These are phyloP conservation scores for Caenorhabditis sulstoni DNA, from an alignment of 2,888 invertebrate species.

Conservation along the genomic window DNA sequence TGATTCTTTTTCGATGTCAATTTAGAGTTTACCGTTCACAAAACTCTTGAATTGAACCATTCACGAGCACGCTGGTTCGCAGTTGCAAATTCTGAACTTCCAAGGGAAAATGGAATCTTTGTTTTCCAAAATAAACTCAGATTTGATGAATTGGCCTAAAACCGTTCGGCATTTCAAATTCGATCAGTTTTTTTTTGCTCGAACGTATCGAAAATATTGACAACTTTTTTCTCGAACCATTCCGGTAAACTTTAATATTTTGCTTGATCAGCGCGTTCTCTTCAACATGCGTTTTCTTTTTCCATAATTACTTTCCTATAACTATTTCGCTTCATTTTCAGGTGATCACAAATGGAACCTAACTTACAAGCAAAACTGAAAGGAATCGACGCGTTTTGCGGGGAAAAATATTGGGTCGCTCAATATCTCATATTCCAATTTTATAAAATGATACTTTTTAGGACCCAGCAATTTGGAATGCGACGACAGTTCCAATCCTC, in stretches of 20 bases:
- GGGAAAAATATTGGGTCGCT: slow-evolving; percentile 74
- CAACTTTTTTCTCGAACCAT: background rate
- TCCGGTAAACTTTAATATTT: background rate
- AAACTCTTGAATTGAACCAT: too few species aligned
- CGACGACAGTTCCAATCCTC: slow-evolving; percentile 89
- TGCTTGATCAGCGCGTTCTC: background rate
- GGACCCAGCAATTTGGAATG: slow-evolving; percentile 87
- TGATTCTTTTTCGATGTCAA: slow-evolving; percentile 33
- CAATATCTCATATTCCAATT: background rate
- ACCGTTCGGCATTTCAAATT: too few species aligned
- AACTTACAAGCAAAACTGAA: slow-evolving; percentile 51
- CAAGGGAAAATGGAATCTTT: too few species aligned
- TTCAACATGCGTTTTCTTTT: background rate
- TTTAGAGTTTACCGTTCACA: background rate
- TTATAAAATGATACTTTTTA: slow-evolving; percentile 82
- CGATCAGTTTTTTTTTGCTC: too few species aligned
- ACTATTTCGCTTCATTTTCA: background rate
- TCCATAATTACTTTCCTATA: background rate
- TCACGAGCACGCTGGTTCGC: too few species aligned
- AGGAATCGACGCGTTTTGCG: slow-evolving; percentile 75
- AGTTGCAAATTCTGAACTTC: too few species aligned
- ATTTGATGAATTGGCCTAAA: too few species aligned
- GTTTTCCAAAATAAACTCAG: too few species aligned
- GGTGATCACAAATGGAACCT: slow-evolving; percentile 33
- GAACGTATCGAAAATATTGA: too few species aligned